Evolutionary conservation across 2,797 vertebrate genomes (phyloP).

Genomic region (Morelia viridis): DNA sequence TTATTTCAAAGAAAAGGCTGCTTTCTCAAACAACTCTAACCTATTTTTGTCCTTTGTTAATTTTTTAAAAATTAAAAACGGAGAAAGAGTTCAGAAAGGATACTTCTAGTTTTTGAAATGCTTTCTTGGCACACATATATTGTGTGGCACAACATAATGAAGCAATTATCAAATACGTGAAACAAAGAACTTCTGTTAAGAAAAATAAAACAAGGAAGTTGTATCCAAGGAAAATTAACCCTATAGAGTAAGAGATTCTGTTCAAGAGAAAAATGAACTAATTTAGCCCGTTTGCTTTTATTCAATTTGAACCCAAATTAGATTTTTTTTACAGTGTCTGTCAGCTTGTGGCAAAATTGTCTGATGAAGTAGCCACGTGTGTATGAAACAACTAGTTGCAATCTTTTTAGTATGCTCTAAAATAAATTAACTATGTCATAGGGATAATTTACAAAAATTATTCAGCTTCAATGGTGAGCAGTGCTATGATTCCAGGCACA

Average conservation of each 20-base stretch:
- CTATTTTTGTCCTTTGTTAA: constrained; percentile 6
- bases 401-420: background rate
- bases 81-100: constrained; percentile 46
- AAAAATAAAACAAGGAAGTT: constrained; percentile 49
- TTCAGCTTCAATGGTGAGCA: background rate
- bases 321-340: background rate
- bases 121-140: constrained; percentile 20
- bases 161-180: constrained; percentile 40
- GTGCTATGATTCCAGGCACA: background rate
- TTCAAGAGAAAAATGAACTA: constrained; percentile 41
- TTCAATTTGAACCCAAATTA: constrained; percentile 34
- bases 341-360: background rate
- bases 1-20: constrained; percentile 21
- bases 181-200: constrained; percentile 51
- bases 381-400: constrained; percentile 5
- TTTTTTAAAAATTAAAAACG: background rate
- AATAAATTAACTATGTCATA: background rate
- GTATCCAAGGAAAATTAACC: constrained; percentile 53
- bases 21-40: constrained; percentile 14
- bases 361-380: background rate
- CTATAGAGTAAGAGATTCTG: constrained; percentile 31
- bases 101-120: background rate
- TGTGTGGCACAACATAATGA: constrained; percentile 37
- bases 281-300: background rate
- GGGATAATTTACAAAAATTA: background rate